These are phyloP conservation scores for Aelia acuminata DNA, from an alignment of 2,888 invertebrate genomes.

Conservation along the genomic window DNA sequence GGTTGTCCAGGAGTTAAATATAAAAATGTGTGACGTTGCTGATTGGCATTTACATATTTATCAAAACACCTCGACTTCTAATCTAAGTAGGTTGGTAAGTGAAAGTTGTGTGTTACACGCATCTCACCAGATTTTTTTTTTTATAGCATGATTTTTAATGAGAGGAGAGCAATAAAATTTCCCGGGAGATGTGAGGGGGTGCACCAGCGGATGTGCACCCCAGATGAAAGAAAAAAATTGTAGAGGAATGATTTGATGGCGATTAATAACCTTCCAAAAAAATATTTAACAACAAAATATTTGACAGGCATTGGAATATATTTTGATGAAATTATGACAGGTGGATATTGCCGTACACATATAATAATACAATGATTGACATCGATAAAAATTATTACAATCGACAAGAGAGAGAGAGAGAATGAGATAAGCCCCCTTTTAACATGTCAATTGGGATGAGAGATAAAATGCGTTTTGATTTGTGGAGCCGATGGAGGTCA, in stretches of 20 bases:
- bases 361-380: slow-evolving; percentile 26
- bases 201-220: too few species aligned
- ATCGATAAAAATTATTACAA: slow-evolving; percentile 42
- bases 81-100: too few species aligned
- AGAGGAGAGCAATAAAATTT: too few species aligned
- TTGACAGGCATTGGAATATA: neutral
- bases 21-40: too few species aligned
- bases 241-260: neutral
- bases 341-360: neutral
- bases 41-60: too few species aligned
- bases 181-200: too few species aligned
- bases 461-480: slow-evolving; percentile 31
- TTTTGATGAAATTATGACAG: neutral
- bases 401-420: neutral
- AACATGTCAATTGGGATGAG: slow-evolving; percentile 25
- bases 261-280: neutral
- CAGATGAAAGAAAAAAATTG: too few species aligned
- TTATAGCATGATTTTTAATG: too few species aligned
- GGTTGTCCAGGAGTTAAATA: too few species aligned
- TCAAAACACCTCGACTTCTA: too few species aligned
- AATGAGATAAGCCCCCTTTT: slow-evolving; percentile 15
- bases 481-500: neutral
- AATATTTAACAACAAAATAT: slow-evolving; percentile 18
- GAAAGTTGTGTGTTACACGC: too few species aligned
- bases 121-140: too few species aligned